Evolutionary conservation across 2,888 invertebrate species (phyloP).

Genomic region (Agriotes lineatus): DNA sequence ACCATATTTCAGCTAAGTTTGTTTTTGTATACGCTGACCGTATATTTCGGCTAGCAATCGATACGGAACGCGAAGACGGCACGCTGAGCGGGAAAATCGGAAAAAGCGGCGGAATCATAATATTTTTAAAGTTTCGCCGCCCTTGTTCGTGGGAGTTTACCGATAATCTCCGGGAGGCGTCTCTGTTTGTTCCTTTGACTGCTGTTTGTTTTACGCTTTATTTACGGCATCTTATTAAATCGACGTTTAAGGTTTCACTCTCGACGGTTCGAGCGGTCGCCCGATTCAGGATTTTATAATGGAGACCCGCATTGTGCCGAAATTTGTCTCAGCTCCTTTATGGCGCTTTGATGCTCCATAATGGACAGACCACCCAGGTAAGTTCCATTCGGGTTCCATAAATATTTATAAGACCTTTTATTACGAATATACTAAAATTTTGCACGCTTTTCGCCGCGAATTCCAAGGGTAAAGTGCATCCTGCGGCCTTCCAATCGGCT

Average conservation of each 20-base stretch:
- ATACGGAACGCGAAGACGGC: conserved; percentile 24
- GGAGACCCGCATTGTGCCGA: conserved; percentile 32
- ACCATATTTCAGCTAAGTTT: conserved; percentile 23
- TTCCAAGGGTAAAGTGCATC: neutral
- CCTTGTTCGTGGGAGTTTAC: neutral
- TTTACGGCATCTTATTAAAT: neutral
- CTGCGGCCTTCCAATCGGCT: neutral
- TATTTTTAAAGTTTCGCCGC: conserved; percentile 8
- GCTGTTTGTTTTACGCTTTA: neutral
- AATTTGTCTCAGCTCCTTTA: conserved; percentile 43
- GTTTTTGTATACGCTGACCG: conserved; percentile 19
- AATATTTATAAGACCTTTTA: conserved; percentile 45
- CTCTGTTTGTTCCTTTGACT: neutral
- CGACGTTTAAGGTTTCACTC: neutral
- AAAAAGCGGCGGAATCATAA: conserved; percentile 7
- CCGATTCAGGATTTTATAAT: conserved; percentile 14
- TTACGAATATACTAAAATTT: conserved; percentile 32
- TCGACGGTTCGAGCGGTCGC: neutral
- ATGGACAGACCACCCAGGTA: conserved; percentile 42
- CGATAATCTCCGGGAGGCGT: neutral
- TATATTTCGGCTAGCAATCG: conserved; percentile 33
- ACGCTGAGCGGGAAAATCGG: conserved; percentile 3
- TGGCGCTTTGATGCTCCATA: conserved; percentile 32
- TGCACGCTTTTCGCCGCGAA: conserved; percentile 12
- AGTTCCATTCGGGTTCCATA: conserved; percentile 34